Evolutionary conservation across 1,140 invertebrate genomes (phyloP).

Genomic region (Bombus huntii): DNA sequence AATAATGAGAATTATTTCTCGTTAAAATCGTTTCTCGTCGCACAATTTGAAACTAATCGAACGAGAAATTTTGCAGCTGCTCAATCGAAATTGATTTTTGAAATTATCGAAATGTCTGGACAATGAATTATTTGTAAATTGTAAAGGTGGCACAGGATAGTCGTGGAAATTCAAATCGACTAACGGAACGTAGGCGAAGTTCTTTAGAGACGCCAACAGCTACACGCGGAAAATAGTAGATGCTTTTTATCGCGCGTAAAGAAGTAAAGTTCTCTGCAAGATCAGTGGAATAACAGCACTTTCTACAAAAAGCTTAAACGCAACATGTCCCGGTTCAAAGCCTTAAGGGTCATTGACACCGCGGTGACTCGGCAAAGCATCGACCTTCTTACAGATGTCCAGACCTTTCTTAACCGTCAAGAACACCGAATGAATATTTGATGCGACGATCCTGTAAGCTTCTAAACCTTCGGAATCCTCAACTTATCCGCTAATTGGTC

Average conservation of each 20-base stretch:
- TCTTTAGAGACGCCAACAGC: neutral
- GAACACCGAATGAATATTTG: slow-evolving; percentile 57
- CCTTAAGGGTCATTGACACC: slow-evolving; percentile 62
- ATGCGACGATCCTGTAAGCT: slow-evolving; percentile 10
- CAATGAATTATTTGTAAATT: neutral
- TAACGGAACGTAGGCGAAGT: slow-evolving; percentile 12
- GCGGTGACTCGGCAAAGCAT: slow-evolving; percentile 54
- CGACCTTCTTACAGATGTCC: slow-evolving; percentile 66
- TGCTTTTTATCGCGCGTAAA: neutral
- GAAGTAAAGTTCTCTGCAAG: slow-evolving; percentile 36
- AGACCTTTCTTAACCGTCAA: slow-evolving; percentile 65
- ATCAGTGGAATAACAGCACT: slow-evolving; percentile 58
- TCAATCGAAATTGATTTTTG: neutral
- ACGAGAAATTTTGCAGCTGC: no score
- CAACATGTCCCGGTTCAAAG: slow-evolving; percentile 69
- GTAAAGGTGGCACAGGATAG: neutral
- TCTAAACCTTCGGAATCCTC: slow-evolving; percentile 31
- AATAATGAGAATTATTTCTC: no score
- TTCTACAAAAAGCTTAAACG: slow-evolving; percentile 67
- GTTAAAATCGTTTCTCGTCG: no score
- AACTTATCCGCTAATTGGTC: neutral
- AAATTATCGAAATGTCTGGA: neutral
- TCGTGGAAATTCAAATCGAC: slow-evolving; percentile 28
- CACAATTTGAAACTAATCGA: no score
- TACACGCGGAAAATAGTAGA: slow-evolving; percentile 3